A percentile compares a stretch with the other conserved stretches of the same genome.
phyloP scores from a whole-genome alignment of 1,140 invertebrate species.

The Oryctes rhinoceros region DNA sequence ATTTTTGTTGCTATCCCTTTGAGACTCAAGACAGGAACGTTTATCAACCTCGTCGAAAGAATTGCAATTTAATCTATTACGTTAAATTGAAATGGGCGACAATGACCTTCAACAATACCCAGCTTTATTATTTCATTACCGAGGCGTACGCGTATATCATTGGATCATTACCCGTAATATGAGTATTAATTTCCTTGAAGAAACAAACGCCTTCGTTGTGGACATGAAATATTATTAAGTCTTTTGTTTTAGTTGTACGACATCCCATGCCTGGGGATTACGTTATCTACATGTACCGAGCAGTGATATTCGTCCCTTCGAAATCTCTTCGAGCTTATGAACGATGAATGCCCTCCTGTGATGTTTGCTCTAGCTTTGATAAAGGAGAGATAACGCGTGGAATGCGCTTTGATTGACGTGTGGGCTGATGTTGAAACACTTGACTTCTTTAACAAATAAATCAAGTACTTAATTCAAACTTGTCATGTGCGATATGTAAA shows the following conservation, averaged over 20 bases:
- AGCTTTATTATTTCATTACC: constrained; percentile 26
- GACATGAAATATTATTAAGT: not conserved
- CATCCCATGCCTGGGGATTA: not conserved
- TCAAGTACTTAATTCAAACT: not conserved
- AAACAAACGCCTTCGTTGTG: not conserved
- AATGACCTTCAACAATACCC: constrained; percentile 22
- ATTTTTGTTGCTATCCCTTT: not conserved
- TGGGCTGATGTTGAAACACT: not conserved
- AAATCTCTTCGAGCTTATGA: not conserved
- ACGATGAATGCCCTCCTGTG: not conserved
- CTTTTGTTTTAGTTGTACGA: constrained; percentile 11
- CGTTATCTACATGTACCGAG: not conserved
- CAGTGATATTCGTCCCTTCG: not conserved
- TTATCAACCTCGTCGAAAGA: not conserved
- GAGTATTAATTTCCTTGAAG: not conserved
- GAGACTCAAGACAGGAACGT: constrained; percentile 2
- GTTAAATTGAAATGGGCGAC: constrained; percentile 21
- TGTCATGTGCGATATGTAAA: no score
- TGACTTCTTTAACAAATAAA: constrained; percentile 9
- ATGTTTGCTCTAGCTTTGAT: not conserved
- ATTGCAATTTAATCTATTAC: constrained; percentile 13
- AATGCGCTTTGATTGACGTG: not conserved
- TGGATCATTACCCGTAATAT: not conserved
- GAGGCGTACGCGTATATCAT: not conserved
- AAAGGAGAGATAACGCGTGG: not conserved